A percentile compares a stretch with the other conserved stretches of the same genome.
Conservation (phyloP, 2,888 invertebrate species). For the Leptothorax acervorum region DNA sequence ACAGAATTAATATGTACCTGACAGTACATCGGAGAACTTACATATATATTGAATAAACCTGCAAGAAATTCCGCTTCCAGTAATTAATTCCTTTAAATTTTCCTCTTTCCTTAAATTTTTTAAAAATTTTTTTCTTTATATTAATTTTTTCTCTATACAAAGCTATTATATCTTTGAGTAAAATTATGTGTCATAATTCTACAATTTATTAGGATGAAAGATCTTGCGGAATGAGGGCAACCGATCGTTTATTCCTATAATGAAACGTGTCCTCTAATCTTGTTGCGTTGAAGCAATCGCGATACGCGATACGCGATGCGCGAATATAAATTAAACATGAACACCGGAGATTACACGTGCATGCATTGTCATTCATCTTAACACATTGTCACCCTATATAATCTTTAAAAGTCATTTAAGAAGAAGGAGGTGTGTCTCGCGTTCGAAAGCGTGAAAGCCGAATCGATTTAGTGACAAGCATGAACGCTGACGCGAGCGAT, state of each 20-base stretch:
- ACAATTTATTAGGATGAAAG: conserved; percentile 20
- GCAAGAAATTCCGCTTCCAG: background rate
- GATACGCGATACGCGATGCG: too few relatives aligned
- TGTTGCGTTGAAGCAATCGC: conserved; percentile 32
- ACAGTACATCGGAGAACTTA: background rate
- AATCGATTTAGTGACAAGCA: conserved; percentile 20
- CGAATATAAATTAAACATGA: conserved; percentile 24
- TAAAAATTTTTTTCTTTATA: background rate
- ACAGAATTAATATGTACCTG: background rate
- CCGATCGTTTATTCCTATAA: conserved; percentile 29
- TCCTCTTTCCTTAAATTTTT: background rate
- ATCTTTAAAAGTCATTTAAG: conserved; percentile 23
- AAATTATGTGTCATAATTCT: conserved; percentile 50
- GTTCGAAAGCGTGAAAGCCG: conserved; percentile 3
- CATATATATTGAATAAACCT: background rate
- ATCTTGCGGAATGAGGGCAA: background rate
- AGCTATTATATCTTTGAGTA: conserved; percentile 5
- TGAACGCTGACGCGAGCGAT: conserved; percentile 10
- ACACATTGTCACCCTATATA: background rate
- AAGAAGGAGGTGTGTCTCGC: background rate
- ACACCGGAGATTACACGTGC: background rate
- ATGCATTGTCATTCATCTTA: background rate
- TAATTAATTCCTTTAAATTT: background rate
- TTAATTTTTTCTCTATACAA: background rate
- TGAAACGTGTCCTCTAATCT: conserved; percentile 28